These are phyloP conservation scores for Actinopyga echinites DNA, from an alignment of 53 echinoderm and acorn worm species.

Conservation along the genomic window DNA sequence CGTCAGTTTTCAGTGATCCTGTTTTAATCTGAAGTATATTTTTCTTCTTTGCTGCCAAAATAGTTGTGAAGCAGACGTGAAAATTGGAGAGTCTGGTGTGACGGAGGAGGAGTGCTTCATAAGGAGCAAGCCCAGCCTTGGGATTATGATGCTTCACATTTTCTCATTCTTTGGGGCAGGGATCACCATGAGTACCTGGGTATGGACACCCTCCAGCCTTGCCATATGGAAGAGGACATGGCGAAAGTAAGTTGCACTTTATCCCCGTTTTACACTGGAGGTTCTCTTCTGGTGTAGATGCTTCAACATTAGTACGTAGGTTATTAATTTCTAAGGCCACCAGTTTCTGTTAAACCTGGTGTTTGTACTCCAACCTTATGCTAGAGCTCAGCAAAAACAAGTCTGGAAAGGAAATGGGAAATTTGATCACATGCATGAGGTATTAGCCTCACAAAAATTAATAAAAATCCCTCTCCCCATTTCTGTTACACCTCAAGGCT, in stretches of 20 bases:
- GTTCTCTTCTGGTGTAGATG: neutral
- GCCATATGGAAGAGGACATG: conserved; percentile 89
- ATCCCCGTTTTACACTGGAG: neutral
- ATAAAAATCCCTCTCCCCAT: too few species aligned
- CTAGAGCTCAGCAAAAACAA: too few species aligned
- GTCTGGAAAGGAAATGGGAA: too few species aligned
- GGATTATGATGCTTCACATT: conserved; percentile 80
- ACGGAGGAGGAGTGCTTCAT: conserved; percentile 64
- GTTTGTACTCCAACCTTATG: neutral
- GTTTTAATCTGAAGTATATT: too few species aligned
- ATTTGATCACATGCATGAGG: too few species aligned
- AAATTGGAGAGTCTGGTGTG: conserved; percentile 47
- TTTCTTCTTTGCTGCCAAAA: too few species aligned
- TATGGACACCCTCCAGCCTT: conserved; percentile 86
- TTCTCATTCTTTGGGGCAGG: conserved; percentile 98
- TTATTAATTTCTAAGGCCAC: neutral
- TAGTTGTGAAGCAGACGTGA: conserved; percentile 95
- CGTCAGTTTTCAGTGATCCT: too few species aligned
- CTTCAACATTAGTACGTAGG: neutral
- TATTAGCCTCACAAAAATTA: too few species aligned
- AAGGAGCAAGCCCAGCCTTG: conserved; percentile 72
- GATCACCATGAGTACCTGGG: conserved; percentile 98
- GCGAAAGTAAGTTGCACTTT: conserved; percentile 78
- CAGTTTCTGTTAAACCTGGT: neutral
- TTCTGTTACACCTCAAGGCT: too few species aligned